A percentile compares a stretch with the other conserved stretches of the same genome.
These are phyloP conservation scores for Melanchra persicariae DNA, from an alignment of 2,888 invertebrate species.

Conservation along the genomic window DNA sequence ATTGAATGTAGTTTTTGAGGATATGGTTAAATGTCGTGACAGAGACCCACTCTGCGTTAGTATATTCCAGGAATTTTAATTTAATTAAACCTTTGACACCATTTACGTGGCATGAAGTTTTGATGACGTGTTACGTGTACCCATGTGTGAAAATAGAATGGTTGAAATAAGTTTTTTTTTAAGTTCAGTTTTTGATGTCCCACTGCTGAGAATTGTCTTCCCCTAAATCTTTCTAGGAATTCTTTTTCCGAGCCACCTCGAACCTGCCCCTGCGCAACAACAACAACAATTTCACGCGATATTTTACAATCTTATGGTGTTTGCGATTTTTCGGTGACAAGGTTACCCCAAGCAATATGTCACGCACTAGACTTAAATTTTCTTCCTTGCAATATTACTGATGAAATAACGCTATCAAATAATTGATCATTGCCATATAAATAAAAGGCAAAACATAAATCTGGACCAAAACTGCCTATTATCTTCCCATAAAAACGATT, in stretches of 20 bases:
- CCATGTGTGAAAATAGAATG: no score
- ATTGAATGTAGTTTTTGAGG: slow-evolving; percentile 1
- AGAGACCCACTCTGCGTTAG: not conserved
- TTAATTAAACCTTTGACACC: slow-evolving; percentile 19
- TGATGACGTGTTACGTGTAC: no score
- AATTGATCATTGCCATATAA: slow-evolving; percentile 12
- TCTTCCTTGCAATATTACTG: not conserved
- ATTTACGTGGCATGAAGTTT: not conserved
- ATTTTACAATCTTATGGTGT: no score
- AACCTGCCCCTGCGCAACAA: no score
- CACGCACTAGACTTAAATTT: slow-evolving; percentile 4
- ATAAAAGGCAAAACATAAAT: slow-evolving; percentile 29
- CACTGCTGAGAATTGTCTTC: no score
- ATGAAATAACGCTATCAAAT: slow-evolving; percentile 19
- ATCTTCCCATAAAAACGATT: slow-evolving; percentile 40
- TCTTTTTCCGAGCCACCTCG: no score
- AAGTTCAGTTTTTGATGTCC: no score
- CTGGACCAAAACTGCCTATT: slow-evolving; percentile 23
- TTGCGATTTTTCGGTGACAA: no score
- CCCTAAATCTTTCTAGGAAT: no score
- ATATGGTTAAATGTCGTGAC: slow-evolving; percentile 50
- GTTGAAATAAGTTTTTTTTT: no score
- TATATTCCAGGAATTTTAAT: slow-evolving; percentile 31
- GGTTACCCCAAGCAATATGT: not conserved
- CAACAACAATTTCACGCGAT: no score